Conservation (phyloP, 2,888 invertebrate genomes). For the Lycocerus yunnanus region DNA sequence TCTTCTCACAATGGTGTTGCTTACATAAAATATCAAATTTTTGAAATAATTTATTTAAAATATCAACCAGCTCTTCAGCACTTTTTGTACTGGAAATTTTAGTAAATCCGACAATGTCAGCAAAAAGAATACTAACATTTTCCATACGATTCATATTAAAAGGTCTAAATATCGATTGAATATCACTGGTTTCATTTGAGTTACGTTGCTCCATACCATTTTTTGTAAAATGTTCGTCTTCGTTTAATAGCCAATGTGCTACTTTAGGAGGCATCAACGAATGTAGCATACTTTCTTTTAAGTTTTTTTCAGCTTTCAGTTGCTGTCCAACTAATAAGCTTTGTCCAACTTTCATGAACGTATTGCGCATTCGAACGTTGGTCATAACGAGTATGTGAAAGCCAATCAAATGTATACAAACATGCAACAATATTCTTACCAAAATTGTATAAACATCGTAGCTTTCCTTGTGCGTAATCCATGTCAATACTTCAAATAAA, state of each 20-base stretch:
- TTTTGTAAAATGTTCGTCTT: conserved; percentile 66
- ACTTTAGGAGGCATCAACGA: conserved; percentile 97
- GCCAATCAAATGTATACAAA: conserved; percentile 90
- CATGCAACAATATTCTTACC: conserved; percentile 78
- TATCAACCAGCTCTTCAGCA: conserved; percentile 93
- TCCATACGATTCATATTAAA: conserved; percentile 98
- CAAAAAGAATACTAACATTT: conserved; percentile 94
- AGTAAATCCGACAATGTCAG: conserved; percentile 97
- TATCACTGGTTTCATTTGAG: conserved; percentile 65
- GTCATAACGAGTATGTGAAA: conserved; percentile 93
- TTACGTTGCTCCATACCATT: conserved; percentile 62
- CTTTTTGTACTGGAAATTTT: conserved; percentile 96
- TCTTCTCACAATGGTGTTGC: conserved; percentile 92
- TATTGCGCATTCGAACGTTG: conserved; percentile 90
- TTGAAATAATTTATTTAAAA: conserved; percentile 95
- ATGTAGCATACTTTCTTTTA: conserved; percentile 96
- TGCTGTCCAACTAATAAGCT: conserved; percentile 87
- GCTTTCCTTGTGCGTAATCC: conserved; percentile 40
- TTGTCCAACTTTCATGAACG: conserved; percentile 96
- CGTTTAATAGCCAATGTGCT: conserved; percentile 82
- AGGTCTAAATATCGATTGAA: conserved; percentile 86
- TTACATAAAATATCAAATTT: conserved; percentile 91
- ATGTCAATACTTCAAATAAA: conserved; percentile 78
- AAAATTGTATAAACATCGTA: conserved; percentile 58
- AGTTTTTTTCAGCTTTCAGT: conserved; percentile 88